These are phyloP conservation scores for Cyprinodon diabolis DNA, from an alignment of 2,797 vertebrate species.

Conservation along the genomic window DNA sequence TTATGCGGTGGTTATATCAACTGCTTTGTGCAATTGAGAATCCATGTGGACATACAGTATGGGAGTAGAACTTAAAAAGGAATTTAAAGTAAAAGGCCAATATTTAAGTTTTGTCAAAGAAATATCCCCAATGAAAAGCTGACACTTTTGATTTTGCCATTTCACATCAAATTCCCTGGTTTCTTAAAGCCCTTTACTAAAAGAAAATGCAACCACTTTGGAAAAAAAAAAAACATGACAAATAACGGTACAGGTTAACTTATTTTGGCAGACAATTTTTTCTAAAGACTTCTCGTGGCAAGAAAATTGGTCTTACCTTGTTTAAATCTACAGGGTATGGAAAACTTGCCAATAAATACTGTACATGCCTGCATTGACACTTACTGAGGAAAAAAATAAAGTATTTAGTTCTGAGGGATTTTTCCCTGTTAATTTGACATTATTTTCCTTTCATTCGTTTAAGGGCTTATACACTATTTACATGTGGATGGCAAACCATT, in stretches of 20 bases:
- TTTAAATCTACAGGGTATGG: not conserved
- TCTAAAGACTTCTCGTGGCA: not conserved
- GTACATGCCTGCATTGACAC: not conserved
- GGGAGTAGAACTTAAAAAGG: not conserved
- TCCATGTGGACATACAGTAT: not conserved
- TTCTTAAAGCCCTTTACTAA: not conserved
- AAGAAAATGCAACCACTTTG: slow-evolving; percentile 3
- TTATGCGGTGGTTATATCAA: slow-evolving; percentile 10
- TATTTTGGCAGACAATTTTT: not conserved
- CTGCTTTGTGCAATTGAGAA: slow-evolving; percentile 8
- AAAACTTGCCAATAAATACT: not conserved
- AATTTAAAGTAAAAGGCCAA: not conserved
- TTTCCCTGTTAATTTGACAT: too few relatives aligned
- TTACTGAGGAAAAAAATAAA: too few relatives aligned
- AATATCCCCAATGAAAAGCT: not conserved
- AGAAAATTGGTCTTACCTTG: not conserved
- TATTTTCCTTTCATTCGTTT: too few relatives aligned
- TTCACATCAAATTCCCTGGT: not conserved
- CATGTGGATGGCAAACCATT: not conserved
- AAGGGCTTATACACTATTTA: not conserved
- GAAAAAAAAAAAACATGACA: not conserved
- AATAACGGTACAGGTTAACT: not conserved
- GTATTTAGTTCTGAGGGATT: not conserved
- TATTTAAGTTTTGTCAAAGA: slow-evolving; percentile 1
- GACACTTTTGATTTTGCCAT: not conserved